A percentile compares a stretch with the other conserved stretches of the same genome.
These are phyloP conservation scores for Sesia apiformis DNA, from an alignment of 2,888 invertebrate genomes.

Conservation along the genomic window DNA sequence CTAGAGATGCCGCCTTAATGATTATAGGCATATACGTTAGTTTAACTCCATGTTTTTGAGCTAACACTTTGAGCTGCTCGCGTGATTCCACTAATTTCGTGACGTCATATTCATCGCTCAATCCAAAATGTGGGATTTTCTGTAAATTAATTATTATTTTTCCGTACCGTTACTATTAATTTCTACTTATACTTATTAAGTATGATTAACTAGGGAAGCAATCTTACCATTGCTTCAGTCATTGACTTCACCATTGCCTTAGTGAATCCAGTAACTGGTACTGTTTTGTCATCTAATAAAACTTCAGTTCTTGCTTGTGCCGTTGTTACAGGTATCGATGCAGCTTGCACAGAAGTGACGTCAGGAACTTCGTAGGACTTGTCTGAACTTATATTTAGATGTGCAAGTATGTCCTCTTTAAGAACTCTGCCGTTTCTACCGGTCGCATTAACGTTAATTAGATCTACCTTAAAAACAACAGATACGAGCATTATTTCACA, in stretches of 20 bases:
- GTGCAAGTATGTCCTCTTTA: conserved; percentile 93
- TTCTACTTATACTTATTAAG: too few relatives aligned
- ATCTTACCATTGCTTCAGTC: conserved; percentile 85
- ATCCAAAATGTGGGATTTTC: conserved; percentile 96
- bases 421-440: conserved; percentile 93
- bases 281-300: conserved; percentile 64
- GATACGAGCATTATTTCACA: neutral
- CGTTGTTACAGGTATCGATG: conserved; percentile 25
- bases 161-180: neutral
- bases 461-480: conserved; percentile 71
- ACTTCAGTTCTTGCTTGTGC: conserved; percentile 35
- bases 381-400: conserved; percentile 74
- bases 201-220: neutral
- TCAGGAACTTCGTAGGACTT: conserved; percentile 60
- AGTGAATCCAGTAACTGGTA: conserved; percentile 85
- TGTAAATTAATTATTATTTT: conserved; percentile 39
- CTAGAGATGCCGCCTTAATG: conserved; percentile 92
- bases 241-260: conserved; percentile 98
- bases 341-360: conserved; percentile 22
- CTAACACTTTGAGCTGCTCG: conserved; percentile 76
- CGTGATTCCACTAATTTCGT: conserved; percentile 83
- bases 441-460: conserved; percentile 81
- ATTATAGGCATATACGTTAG: conserved; percentile 96
- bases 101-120: conserved; percentile 93
- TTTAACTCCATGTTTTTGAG: conserved; percentile 80